phyloP scores from a whole-genome alignment of 2,113 vertebrate species.

The Dascyllus trimaculatus region DNA sequence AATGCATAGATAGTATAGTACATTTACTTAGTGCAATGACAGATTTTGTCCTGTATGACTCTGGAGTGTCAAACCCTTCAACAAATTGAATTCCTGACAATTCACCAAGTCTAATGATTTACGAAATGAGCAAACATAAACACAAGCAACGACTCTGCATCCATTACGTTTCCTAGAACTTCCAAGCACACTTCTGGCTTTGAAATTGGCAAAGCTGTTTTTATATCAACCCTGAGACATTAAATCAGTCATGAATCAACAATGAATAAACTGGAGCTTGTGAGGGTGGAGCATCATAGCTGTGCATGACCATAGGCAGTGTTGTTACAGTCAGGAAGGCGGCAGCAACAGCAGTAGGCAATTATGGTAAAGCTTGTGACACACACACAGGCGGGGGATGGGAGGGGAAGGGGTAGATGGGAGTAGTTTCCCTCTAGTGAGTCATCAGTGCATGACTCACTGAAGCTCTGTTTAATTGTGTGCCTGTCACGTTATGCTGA shows the following conservation, averaged over 20 bases:
- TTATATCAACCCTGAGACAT: constrained; percentile 1
- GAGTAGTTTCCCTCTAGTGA: constrained; percentile 84
- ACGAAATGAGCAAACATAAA: constrained; percentile 41
- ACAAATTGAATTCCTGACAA: constrained; percentile 22
- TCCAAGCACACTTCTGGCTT: neutral
- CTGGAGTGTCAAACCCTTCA: constrained; percentile 24
- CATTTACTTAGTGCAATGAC: neutral
- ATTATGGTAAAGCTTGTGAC: constrained; percentile 74
- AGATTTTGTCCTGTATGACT: constrained; percentile 31
- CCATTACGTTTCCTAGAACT: constrained; percentile 15
- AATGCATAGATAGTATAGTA: neutral
- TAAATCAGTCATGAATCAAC: constrained; percentile 10
- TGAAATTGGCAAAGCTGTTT: neutral
- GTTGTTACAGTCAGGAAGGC: constrained; percentile 72
- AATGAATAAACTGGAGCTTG: constrained; percentile 19
- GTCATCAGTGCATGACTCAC: constrained; percentile 86
- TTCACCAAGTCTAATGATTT: constrained; percentile 45
- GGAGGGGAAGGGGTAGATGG: constrained; percentile 67
- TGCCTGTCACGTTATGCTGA: constrained; percentile 82
- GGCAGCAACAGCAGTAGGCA: constrained; percentile 72
- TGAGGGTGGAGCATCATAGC: constrained; percentile 41
- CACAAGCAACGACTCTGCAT: neutral
- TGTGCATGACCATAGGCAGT: constrained; percentile 64
- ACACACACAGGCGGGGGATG: constrained; percentile 43
- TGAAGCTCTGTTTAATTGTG: constrained; percentile 82